Percentiles rank a stretch among this genome's conserved stretches.
phyloP scores from a whole-genome alignment of 2,113 vertebrate species.

The Pseudolaguvia tuberculata region DNA sequence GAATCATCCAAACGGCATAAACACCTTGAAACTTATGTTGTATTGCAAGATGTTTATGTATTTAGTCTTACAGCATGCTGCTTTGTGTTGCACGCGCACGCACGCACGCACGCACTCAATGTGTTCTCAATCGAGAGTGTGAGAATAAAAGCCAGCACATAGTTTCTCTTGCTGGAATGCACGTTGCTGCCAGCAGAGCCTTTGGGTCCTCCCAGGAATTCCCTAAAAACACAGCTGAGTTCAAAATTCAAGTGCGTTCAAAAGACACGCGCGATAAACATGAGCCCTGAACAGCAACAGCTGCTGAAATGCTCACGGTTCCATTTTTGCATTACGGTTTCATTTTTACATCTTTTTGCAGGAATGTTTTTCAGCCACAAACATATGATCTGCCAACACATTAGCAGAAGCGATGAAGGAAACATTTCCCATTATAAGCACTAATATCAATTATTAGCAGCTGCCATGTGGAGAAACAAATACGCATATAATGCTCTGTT shows the following conservation, averaged over 20 bases:
- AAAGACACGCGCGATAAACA: slow-evolving; percentile 30
- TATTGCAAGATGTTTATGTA: neutral
- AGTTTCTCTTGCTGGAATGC: slow-evolving; percentile 6
- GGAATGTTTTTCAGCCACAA: slow-evolving; percentile 7
- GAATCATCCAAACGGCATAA: neutral
- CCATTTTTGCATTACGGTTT: neutral
- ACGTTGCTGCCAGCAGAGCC: slow-evolving; percentile 39
- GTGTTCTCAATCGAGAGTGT: neutral
- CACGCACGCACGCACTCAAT: neutral
- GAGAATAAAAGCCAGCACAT: slow-evolving; percentile 19
- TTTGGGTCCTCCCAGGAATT: slow-evolving; percentile 45
- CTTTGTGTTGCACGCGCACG: neutral
- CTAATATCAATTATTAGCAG: neutral
- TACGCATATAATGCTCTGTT: neutral
- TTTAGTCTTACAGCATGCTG: neutral
- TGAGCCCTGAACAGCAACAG: slow-evolving; percentile 2
- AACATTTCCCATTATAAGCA: slow-evolving; percentile 12
- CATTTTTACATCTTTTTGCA: neutral
- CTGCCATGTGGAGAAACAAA: neutral
- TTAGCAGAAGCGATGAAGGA: slow-evolving; percentile 3
- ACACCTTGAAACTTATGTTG: neutral
- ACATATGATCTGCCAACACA: slow-evolving; percentile 6
- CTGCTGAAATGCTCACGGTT: slow-evolving; percentile 6
- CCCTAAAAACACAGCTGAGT: slow-evolving; percentile 19
- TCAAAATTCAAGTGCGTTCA: slow-evolving; percentile 26